These are phyloP conservation scores for Ophioderma brevispina DNA, from an alignment of 35 echinoderm and acorn worm genomes.

Conservation along the genomic window DNA sequence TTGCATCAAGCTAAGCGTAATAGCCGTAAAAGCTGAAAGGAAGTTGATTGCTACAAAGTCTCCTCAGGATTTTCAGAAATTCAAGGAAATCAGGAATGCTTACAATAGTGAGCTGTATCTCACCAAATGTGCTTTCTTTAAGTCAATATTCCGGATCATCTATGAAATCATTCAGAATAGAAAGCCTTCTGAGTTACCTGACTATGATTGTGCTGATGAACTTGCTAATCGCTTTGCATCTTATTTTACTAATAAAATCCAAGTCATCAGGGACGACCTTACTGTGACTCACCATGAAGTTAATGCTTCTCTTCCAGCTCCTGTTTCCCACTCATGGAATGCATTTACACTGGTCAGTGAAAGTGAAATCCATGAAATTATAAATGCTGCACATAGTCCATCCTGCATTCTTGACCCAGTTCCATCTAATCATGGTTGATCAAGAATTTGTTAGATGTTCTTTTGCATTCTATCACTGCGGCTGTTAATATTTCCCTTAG, in stretches of 20 bases:
- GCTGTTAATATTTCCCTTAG: background rate
- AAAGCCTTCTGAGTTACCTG: background rate
- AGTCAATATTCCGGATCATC: background rate
- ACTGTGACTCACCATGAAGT: background rate
- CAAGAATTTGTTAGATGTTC: conserved; percentile 7
- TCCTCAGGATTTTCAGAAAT: background rate
- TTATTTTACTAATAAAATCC: background rate
- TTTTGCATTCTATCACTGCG: background rate
- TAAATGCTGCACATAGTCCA: background rate
- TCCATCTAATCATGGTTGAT: conserved; percentile 17
- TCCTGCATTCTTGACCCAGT: background rate
- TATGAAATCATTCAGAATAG: conserved; percentile 1
- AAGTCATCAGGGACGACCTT: background rate
- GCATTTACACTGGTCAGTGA: background rate
- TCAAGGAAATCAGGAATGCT: background rate
- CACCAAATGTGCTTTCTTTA: background rate
- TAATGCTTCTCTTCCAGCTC: background rate
- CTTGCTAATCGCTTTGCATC: background rate
- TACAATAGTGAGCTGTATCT: background rate
- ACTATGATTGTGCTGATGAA: background rate
- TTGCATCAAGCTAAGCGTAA: background rate
- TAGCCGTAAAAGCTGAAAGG: background rate
- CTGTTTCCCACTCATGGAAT: too few species aligned
- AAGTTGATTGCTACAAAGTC: background rate
- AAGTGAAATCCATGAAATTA: background rate